Percentiles rank a stretch among this genome's conserved stretches.
These are phyloP conservation scores for Cryptocheilus praepositus DNA, from an alignment of 2,888 invertebrate species.

Conservation along the genomic window DNA sequence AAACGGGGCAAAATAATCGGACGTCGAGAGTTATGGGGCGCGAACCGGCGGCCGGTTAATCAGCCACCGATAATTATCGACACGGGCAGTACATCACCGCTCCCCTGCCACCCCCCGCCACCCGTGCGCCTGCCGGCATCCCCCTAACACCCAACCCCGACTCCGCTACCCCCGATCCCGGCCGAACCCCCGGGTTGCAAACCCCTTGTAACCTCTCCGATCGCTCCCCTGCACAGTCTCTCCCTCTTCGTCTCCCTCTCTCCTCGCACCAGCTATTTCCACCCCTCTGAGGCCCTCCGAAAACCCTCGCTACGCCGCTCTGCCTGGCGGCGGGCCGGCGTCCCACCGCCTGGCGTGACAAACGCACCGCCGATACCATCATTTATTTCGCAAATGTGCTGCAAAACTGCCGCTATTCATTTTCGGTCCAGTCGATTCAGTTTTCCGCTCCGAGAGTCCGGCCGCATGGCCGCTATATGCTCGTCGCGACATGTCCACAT, in stretches of 20 bases:
- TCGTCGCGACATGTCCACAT: no score
- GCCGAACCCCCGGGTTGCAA: constrained; percentile 34
- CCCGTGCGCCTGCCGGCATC: constrained; percentile 19
- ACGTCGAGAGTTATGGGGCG: constrained; percentile 75
- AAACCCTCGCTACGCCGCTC: no score
- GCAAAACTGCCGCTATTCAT: constrained; percentile 75
- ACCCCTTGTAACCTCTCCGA: constrained; percentile 43
- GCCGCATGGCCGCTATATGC: constrained; percentile 23
- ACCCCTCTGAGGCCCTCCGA: constrained; percentile 24
- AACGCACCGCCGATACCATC: constrained; percentile 75
- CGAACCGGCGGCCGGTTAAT: constrained; percentile 74
- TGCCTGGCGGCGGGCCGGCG: constrained; percentile 45
- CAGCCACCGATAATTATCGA: constrained; percentile 75
- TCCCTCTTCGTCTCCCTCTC: constrained; percentile 40
- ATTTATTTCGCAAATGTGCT: constrained; percentile 75
- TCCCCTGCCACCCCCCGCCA: constrained; percentile 48
- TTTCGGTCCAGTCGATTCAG: constrained; percentile 73
- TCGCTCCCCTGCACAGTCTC: constrained; percentile 34
- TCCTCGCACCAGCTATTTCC: constrained; percentile 36
- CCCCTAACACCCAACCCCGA: constrained; percentile 39
- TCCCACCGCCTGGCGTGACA: constrained; percentile 67
- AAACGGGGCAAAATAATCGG: constrained; percentile 74
- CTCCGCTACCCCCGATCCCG: constrained; percentile 29
- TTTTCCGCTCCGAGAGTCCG: constrained; percentile 68
- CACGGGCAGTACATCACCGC: constrained; percentile 73